Evolutionary conservation across 2,888 invertebrate genomes (phyloP).

Genomic region (Chloromyia formosa): DNA sequence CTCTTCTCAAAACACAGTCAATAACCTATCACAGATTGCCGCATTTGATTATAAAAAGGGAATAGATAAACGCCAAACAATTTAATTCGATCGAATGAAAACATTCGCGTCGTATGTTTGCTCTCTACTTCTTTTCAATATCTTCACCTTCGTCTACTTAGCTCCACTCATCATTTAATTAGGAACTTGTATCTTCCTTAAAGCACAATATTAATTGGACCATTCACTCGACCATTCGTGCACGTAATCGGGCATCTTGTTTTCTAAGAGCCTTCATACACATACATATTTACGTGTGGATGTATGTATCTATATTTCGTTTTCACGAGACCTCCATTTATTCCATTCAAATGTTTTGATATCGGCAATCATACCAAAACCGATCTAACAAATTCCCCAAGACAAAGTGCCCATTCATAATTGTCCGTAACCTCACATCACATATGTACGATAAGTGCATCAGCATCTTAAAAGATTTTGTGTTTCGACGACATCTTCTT

Average conservation of each 20-base stretch:
- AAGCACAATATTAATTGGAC: conserved; percentile 32
- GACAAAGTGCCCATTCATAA: conserved; percentile 40
- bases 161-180: conserved; percentile 23
- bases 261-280: background rate
- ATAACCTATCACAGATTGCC: background rate
- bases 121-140: background rate
- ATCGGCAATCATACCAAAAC: conserved; percentile 37
- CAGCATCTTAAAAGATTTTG: conserved; percentile 16
- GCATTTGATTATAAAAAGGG: background rate
- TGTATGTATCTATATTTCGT: background rate
- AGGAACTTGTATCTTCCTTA: conserved; percentile 32
- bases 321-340: conserved; percentile 14
- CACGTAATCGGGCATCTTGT: background rate
- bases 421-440: conserved; percentile 35
- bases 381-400: conserved; percentile 37
- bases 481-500: conserved; percentile 16
- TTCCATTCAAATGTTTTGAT: conserved; percentile 32
- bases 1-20: background rate
- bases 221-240: conserved; percentile 34
- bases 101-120: background rate
- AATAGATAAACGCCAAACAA: background rate
- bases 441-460: conserved; percentile 18
- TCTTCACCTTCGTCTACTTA: conserved; percentile 16
- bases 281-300: background rate
- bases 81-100: background rate